Evolutionary conservation across 1,140 invertebrate genomes (phyloP).

Genomic region (Drosophila quadrilineata): DNA sequence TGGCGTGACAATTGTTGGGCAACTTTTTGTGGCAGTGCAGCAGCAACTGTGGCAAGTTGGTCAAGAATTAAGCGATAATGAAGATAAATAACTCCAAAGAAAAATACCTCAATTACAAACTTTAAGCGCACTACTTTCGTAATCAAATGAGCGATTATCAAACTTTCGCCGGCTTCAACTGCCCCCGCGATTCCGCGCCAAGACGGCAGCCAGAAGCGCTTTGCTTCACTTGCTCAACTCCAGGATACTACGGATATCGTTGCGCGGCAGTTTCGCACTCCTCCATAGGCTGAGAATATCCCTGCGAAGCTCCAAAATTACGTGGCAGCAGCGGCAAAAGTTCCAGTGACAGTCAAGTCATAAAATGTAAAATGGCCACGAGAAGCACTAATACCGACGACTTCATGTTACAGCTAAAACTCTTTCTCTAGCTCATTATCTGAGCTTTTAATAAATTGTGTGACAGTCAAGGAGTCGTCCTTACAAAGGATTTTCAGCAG

Average conservation of each 20-base stretch:
- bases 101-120: conserved; percentile 75
- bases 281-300: conserved; percentile 2
- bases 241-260: no score
- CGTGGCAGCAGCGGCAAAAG: conserved; percentile 10
- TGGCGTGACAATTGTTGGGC: not conserved
- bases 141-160: conserved; percentile 76
- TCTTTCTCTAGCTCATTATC: conserved; percentile 24
- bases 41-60: conserved; percentile 28
- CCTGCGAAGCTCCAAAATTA: no score
- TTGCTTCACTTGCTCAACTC: no score
- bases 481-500: no score
- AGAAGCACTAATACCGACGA: not conserved
- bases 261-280: no score
- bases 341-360: conserved; percentile 39
- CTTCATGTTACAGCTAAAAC: no score
- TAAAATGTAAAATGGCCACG: conserved; percentile 36
- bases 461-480: no score
- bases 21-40: conserved; percentile 29
- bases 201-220: no score
- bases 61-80: conserved; percentile 70
- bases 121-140: conserved; percentile 65
- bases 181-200: no score
- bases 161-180: conserved; percentile 48
- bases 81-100: conserved; percentile 71
- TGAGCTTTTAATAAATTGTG: conserved; percentile 5